Base-by-base conservation (phyloP, 2,888 invertebrate species). In the Acanthosepion esculentum region DNA sequence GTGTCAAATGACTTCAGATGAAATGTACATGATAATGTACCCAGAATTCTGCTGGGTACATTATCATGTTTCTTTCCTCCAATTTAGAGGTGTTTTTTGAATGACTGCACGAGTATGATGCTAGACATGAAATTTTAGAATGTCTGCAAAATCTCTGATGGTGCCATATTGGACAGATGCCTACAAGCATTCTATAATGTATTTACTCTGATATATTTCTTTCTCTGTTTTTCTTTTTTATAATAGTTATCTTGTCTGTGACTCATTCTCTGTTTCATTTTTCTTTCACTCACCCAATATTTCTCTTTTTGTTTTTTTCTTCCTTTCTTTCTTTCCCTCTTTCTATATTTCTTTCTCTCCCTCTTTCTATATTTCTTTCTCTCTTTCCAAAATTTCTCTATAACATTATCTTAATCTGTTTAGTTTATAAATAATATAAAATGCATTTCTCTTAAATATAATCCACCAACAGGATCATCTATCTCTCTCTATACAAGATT, bases 131-230 rank as follows among this genome's bases (percentile, higher is more conserved):
- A 78, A 78, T n/a, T 33, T 33, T 78, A 78, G 78, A 78, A 78
- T 78, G 78, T 78, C 78, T 78, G 33, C 78, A 78, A 12, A 78
- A 78, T n/a, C n/a, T 33, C n/a, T n/a, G n/a, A 12, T 78, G 78
- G n/a, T 78, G n/a, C 78, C 78, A 78, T 78, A 78, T 78, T 78
- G 33, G 33, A 78, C 78, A 78, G 78, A 78, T 78, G 78, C 78
- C 78, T 78, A 33, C 78, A 78, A 78, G 78, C n/a, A 78, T 78
- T 78, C 78, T 15, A 33, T 78, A 78, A 78, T 33, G 15, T 78
- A 78, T 33, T 78, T 78, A 78, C 78, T 18, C n/a, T 78, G n/a
- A n/a, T 78, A 78, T 78, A 78, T 78, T 78, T 78, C 12, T 78
- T 15, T 78, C n/a, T 78, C 10, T 78, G n/a, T 33, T 0, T 78